Conservation (phyloP, 2,888 invertebrate genomes). For the Drosophila yooni region DNA sequence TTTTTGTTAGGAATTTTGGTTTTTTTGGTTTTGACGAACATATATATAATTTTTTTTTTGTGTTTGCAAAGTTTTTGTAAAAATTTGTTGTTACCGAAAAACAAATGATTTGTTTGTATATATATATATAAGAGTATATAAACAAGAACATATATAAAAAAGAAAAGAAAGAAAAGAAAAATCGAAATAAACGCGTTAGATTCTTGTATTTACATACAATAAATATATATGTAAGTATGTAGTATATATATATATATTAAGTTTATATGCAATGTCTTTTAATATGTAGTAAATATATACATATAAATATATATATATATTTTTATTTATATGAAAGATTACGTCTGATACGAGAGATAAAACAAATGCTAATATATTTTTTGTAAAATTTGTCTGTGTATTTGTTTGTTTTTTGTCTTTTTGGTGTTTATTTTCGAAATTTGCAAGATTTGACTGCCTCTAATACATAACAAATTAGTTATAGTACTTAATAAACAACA, state of each 20-base stretch:
- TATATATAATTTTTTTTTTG: conserved; percentile 84
- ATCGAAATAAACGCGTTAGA: conserved; percentile 85
- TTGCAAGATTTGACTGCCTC: conserved; percentile 40
- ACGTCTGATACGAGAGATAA: conserved; percentile 44
- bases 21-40: conserved; percentile 81
- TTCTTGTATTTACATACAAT: conserved; percentile 81
- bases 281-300: conserved; percentile 28
- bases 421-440: conserved; percentile 11
- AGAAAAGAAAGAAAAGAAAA: conserved; percentile 84
- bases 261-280: conserved; percentile 30
- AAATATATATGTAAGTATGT: conserved; percentile 47
- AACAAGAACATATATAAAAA: conserved; percentile 84
- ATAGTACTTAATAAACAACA: conserved; percentile 15
- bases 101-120: conserved; percentile 71
- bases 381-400: conserved; percentile 23
- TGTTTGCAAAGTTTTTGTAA: conserved; percentile 66
- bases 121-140: conserved; percentile 56
- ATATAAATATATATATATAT: conserved; percentile 34
- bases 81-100: conserved; percentile 78
- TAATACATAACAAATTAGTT: conserved; percentile 29
- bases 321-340: conserved; percentile 36
- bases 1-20: conserved; percentile 66
- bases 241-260: conserved; percentile 34
- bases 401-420: conserved; percentile 24
- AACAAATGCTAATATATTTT: conserved; percentile 42